Evolutionary conservation across 2,797 vertebrate genomes (phyloP), one percentile per base, ranked within the genome.

Genomic region (Heterohyrax brucei): DNA sequence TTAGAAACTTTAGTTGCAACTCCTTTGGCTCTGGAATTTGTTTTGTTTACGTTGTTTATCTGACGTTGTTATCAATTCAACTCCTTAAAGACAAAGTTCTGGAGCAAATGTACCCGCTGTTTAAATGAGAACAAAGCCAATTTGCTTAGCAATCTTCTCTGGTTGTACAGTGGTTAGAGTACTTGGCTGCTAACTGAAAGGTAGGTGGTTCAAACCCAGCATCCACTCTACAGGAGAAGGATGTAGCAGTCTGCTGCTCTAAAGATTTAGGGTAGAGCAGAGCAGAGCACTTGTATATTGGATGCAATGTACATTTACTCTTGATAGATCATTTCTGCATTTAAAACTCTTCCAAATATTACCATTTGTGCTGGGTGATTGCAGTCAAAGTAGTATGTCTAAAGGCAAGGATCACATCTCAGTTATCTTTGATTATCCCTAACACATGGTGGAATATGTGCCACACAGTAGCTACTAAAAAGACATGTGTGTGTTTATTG

Each of bases 301-400:
- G 62, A 44, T 10, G 87, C 50, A 93, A n/a, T 82, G 26, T 56
- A n/a, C 73, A 75, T 70, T 91, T 76, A n/a, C 10, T 50, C 4
- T 9, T 59, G 22, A 90, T 28, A 92, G 59, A 62, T 93, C 61
- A 86, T 92, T 87, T 92, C 16, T 82, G 48, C 64, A 44, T 89
- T 89, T 81, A 70, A 84, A 72, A 84, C 16, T 59, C 19, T 30
- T 59, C 50, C 61, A 73, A 0, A 89, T 85, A 66, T 46, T 81
- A 68, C 77, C 46, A 68, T 85, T 95, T 93, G 80, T 79, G 39
- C 89, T 93, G 80, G n/a, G 30, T 89, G 78, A 93, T 84, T 89
- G n/a, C n/a, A 82, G 86, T 84, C 77, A 84, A 44, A 81, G 70
- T 80, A 81, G 79, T 91, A 62, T 96, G 66, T 56, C 46, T 89